Percentiles rank a stretch among this genome's conserved stretches.
These are phyloP conservation scores for Ginglymostoma cirratum DNA, from an alignment of 2,113 vertebrate genomes.

Conservation along the genomic window DNA sequence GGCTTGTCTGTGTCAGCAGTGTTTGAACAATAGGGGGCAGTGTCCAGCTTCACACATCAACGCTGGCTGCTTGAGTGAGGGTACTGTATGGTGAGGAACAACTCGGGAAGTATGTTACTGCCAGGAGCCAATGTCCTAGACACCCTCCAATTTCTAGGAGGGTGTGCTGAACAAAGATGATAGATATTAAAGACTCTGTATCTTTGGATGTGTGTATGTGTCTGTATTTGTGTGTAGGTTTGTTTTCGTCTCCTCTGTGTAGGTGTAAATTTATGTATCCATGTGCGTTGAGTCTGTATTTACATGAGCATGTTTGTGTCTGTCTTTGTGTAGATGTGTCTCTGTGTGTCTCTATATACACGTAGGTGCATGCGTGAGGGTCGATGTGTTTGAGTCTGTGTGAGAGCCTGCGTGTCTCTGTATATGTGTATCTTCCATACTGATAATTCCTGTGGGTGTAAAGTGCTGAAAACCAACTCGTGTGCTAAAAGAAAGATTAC, in stretches of 20 bases:
- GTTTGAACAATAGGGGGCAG: background rate
- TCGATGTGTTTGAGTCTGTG: no score
- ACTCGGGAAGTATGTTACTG: background rate
- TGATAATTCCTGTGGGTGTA: background rate
- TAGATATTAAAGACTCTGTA: background rate
- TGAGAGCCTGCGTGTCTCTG: background rate
- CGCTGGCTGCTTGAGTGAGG: background rate
- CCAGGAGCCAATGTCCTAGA: background rate
- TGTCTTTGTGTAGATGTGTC: no score
- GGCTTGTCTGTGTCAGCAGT: background rate
- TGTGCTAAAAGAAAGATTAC: background rate
- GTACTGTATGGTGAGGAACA: background rate
- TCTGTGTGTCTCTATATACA: no score
- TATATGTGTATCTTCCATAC: background rate
- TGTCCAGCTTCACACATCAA: background rate
- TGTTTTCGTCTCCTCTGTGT: no score
- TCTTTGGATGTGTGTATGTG: background rate
- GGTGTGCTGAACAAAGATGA: background rate
- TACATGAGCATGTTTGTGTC: no score
- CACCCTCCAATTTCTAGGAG: background rate
- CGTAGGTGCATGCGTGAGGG: no score
- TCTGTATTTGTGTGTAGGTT: no score
- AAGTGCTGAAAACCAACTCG: conserved; percentile 16
- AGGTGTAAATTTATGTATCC: no score
- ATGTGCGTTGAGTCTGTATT: no score